Evolutionary conservation across 2,113 vertebrate genomes (phyloP).

Genomic region (Chamaea fasciata): DNA sequence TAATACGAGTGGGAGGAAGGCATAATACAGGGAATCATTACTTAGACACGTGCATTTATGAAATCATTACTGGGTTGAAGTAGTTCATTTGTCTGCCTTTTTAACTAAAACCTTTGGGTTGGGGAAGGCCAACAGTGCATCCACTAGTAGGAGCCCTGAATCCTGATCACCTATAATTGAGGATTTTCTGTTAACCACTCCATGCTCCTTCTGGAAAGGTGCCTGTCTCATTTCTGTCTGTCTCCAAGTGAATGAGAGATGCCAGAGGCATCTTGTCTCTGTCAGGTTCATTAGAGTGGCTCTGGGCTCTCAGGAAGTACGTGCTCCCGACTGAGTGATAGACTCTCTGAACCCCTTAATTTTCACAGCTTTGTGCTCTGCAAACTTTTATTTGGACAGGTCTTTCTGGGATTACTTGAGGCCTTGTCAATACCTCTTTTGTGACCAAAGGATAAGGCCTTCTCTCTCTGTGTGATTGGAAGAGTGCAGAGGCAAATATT

Average conservation of each 20-base stretch:
- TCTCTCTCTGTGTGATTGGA: neutral
- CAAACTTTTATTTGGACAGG: neutral
- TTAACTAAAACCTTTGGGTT: neutral
- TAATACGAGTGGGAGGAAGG: conserved; percentile 23
- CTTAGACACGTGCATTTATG: conserved; percentile 28
- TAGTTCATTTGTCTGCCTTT: conserved; percentile 35
- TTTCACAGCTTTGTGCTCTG: neutral
- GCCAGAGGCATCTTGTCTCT: neutral
- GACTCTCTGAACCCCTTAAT: neutral
- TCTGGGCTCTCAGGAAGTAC: neutral
- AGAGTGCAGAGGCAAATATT: neutral
- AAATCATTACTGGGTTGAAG: conserved; percentile 38
- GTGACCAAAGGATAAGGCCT: neutral
- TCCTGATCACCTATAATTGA: neutral
- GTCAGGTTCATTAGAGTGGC: neutral
- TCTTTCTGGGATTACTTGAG: neutral
- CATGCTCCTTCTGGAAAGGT: neutral
- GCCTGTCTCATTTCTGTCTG: accelerated
- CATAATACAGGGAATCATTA: conserved; percentile 24
- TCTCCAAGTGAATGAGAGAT: neutral
- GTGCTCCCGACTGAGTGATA: neutral
- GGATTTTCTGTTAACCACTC: neutral
- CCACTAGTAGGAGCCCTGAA: conserved; percentile 13
- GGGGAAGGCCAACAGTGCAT: neutral
- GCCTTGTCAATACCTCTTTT: neutral